A percentile compares a stretch with the other conserved stretches of the same genome.
Evolutionary conservation across 2,113 vertebrate genomes (phyloP).

Genomic region (Passer domesticus): DNA sequence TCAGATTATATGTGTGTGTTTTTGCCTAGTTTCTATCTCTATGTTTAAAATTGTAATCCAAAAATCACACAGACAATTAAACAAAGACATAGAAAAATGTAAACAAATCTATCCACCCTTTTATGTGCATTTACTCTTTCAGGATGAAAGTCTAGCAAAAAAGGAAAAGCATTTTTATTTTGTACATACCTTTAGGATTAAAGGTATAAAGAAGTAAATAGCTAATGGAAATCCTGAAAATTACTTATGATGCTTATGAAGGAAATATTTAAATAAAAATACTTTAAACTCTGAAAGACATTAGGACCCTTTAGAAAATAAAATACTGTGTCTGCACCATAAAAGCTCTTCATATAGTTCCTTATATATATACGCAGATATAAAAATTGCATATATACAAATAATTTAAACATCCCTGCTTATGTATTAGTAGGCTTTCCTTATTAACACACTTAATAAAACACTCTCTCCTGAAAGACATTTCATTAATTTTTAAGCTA

Average conservation of each 20-base stretch:
- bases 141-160: slow-evolving; percentile 37
- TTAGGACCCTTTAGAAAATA: not conserved
- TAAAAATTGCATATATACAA: not conserved
- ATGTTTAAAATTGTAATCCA: not conserved
- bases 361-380: not conserved
- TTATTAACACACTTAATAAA: not conserved
- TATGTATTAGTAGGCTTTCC: not conserved
- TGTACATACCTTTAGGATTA: not conserved
- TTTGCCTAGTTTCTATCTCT: not conserved
- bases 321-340: not conserved
- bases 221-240: not conserved
- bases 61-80: not conserved
- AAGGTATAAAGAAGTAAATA: not conserved
- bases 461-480: not conserved
- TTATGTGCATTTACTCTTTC: slow-evolving; percentile 8
- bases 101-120: slow-evolving; percentile 16
- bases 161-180: slow-evolving; percentile 1
- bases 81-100: not conserved
- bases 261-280: not conserved
- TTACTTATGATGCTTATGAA: not conserved
- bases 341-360: not conserved
- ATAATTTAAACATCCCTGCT: not conserved
- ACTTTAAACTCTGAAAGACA: not conserved
- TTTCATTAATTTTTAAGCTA: not conserved
- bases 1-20: not conserved